Percentiles rank a stretch among this genome's conserved stretches.
These are phyloP conservation scores for Thereva unica DNA, from an alignment of 2,888 invertebrate genomes.

Conservation along the genomic window DNA sequence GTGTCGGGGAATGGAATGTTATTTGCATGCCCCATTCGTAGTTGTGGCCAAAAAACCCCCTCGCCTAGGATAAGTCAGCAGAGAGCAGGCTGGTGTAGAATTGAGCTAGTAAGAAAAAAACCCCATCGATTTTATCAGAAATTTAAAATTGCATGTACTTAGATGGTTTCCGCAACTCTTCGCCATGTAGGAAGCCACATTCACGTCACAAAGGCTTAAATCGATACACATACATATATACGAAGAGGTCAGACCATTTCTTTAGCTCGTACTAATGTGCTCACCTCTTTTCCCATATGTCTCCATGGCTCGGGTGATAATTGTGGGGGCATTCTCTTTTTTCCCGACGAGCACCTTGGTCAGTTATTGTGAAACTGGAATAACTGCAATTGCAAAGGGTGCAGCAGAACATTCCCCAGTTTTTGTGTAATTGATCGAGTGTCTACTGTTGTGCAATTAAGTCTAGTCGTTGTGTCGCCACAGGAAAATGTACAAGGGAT, in stretches of 20 bases:
- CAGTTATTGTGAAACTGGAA: no score
- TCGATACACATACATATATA: conserved; percentile 22
- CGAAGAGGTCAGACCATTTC: background rate
- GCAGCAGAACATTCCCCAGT: no score
- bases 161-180: conserved; percentile 15
- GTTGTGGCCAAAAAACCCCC: background rate
- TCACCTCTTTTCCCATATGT: background rate
- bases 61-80: background rate
- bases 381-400: no score
- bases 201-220: conserved; percentile 13
- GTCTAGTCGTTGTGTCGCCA: conserved; percentile 24
- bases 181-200: conserved; percentile 16
- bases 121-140: conserved; percentile 24
- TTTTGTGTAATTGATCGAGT: no score
- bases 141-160: conserved; percentile 28
- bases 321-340: no score
- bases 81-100: background rate
- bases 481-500: background rate
- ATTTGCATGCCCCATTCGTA: no score
- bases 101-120: conserved; percentile 3
- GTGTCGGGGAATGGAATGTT: no score
- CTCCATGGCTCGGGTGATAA: no score
- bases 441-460: conserved; percentile 8
- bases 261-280: background rate
- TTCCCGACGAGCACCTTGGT: no score